phyloP scores from a whole-genome alignment of 2,113 vertebrate genomes.

The Podarcis raffonei region DNA sequence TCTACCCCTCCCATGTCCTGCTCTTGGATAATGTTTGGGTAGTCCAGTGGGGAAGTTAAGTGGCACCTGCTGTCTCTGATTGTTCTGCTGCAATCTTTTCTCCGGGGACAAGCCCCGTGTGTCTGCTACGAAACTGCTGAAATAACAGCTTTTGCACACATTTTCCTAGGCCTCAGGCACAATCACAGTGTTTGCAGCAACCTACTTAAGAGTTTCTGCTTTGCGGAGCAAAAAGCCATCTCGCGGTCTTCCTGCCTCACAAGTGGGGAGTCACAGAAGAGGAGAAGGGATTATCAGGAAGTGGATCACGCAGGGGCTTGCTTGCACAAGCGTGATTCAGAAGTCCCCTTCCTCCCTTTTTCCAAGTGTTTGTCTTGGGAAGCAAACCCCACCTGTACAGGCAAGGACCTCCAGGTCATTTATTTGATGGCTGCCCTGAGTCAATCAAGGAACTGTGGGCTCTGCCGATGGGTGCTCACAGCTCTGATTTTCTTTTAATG shows the following conservation, averaged over 20 bases:
- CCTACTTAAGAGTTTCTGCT: constrained; percentile 10
- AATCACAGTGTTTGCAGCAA: not conserved
- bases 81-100: not conserved
- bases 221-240: not conserved
- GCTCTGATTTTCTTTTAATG: not conserved
- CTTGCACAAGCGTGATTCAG: not conserved
- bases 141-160: not conserved
- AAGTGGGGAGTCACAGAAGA: accelerated
- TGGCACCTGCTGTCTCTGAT: not conserved
- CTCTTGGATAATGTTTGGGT: not conserved
- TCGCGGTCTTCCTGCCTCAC: not conserved
- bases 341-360: not conserved
- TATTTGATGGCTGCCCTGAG: not conserved
- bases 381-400: not conserved
- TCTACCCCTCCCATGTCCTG: accelerated
- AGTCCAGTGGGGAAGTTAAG: accelerated
- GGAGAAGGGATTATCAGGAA: accelerated
- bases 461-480: not conserved
- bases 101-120: not conserved
- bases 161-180: accelerated
- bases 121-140: accelerated
- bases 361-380: not conserved
- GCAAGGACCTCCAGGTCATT: not conserved
- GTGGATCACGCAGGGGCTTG: not conserved
- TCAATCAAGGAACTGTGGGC: not conserved